Base-by-base conservation (phyloP, 2,888 invertebrate genomes). In the Hemithea aestivaria region DNA sequence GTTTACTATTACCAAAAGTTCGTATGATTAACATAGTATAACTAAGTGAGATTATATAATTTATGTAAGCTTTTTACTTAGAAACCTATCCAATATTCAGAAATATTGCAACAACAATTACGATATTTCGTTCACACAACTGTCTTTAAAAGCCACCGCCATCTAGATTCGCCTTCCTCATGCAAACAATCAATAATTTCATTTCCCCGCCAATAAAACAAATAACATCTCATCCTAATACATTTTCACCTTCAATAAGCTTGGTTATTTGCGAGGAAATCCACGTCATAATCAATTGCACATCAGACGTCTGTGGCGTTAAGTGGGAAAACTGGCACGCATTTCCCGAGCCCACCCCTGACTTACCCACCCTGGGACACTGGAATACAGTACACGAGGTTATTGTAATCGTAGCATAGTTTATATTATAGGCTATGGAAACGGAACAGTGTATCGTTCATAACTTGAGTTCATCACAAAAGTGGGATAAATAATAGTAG, bases 301-400 rank as follows among this genome's bases (percentile, higher is more conserved):
- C 56, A 56, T 56, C 66, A 60, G 67, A 70, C 67, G 64, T 71
- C 68, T 73, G 73, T 71, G 60, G 51, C 46, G 51, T 51, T 67
- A 69, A 75, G 71, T 73, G 78, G 80, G 70, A 78, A 83, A 84
- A 78, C 73, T 74, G 67, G 62, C 65, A 76, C 73, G 81, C 82
- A 72, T 80, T 83, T 83, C 76, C 79, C 79, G 70, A 68, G 62
- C 62, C 66, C 66, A 38, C 48, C 47, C 45, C 35, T 41, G 33
- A 27, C 59, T 47, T 47, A 51, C 59, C 71, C 67, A 66, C 68
- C 64, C 50, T 54, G 51, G 57, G 50, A 16, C 5, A 16, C 16
- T 16, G 5, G 6, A 7, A 6, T 2, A 4, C 36, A 25, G 36
- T 36, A 28, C 2, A 8, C 1, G 8, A 36, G 26, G 7, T 36